A percentile compares a stretch with the other conserved stretches of the same genome.
Conservation (phyloP, 2,113 vertebrate genomes). For the Nerophis ophidion region DNA sequence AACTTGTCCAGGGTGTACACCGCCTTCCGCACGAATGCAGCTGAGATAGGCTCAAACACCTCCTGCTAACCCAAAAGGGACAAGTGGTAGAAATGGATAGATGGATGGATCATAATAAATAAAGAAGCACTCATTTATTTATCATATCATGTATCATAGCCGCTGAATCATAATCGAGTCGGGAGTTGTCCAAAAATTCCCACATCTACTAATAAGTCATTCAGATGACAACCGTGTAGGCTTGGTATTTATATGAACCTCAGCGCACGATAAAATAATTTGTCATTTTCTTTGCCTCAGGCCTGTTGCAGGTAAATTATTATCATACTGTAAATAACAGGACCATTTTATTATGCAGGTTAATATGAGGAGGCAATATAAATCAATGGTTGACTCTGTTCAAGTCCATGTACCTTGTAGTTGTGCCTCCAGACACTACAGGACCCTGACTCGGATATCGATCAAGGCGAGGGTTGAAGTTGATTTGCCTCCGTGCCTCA, state of each 20-base stretch:
- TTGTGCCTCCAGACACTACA: neutral
- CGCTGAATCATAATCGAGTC: too few relatives aligned
- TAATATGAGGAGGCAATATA: conserved; percentile 31
- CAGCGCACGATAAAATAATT: neutral
- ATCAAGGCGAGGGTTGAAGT: conserved; percentile 46
- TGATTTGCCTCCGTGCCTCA: conserved; percentile 41
- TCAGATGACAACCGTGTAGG: too few relatives aligned
- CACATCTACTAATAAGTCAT: too few relatives aligned
- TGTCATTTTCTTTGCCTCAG: neutral
- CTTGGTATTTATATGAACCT: neutral
- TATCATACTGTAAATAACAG: conserved; percentile 11
- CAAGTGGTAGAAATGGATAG: too few relatives aligned
- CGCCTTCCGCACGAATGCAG: too few relatives aligned
- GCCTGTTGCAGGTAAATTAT: conserved; percentile 7
- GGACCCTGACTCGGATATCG: conserved; percentile 37
- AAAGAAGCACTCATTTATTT: too few relatives aligned
- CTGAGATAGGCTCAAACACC: too few relatives aligned
- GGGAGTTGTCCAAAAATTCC: too few relatives aligned
- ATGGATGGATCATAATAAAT: too few relatives aligned
- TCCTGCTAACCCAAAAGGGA: too few relatives aligned
- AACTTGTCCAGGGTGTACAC: too few relatives aligned
- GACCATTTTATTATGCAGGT: conserved; percentile 13
- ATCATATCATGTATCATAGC: too few relatives aligned
- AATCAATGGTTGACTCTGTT: conserved; percentile 32
- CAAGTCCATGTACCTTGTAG: conserved; percentile 21